A percentile compares a stretch with the other conserved stretches of the same genome.
Conservation (phyloP, 1,140 invertebrate species). For the Xylocopa sonorina region DNA sequence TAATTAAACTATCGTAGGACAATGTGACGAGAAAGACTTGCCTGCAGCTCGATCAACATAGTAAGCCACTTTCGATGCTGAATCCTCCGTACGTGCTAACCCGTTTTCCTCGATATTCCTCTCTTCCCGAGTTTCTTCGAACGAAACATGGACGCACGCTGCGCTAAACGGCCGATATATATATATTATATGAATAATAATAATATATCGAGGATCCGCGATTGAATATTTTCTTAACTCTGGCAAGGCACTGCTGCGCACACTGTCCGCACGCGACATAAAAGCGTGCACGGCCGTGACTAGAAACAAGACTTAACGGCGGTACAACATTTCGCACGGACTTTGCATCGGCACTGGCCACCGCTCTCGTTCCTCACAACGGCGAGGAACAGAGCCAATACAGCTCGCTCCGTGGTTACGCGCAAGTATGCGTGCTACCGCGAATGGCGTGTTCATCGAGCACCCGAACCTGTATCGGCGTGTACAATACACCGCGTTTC, state of each 20-base stretch:
- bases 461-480: neutral
- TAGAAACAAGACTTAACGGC: constrained; percentile 43
- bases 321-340: constrained; percentile 32
- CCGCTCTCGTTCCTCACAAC: neutral
- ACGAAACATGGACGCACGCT: neutral
- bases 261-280: constrained; percentile 19
- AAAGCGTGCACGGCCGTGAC: constrained; percentile 33
- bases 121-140: neutral
- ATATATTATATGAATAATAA: no score
- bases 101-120: neutral
- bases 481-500: neutral
- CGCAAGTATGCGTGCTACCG: constrained; percentile 16
- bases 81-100: neutral
- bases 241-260: constrained; percentile 9
- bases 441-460: no score
- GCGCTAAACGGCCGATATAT: neutral
- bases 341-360: constrained; percentile 46
- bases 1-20: constrained; percentile 78
- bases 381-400: constrained; percentile 4
- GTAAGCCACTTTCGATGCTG: constrained; percentile 28
- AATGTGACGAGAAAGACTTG: constrained; percentile 69
- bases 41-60: constrained; percentile 57
- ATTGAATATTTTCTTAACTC: neutral
- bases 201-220: neutral
- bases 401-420: constrained; percentile 23